These are phyloP conservation scores for Aphaenogaster ashmeadi DNA, from an alignment of 1,140 invertebrate genomes.

Conservation along the genomic window DNA sequence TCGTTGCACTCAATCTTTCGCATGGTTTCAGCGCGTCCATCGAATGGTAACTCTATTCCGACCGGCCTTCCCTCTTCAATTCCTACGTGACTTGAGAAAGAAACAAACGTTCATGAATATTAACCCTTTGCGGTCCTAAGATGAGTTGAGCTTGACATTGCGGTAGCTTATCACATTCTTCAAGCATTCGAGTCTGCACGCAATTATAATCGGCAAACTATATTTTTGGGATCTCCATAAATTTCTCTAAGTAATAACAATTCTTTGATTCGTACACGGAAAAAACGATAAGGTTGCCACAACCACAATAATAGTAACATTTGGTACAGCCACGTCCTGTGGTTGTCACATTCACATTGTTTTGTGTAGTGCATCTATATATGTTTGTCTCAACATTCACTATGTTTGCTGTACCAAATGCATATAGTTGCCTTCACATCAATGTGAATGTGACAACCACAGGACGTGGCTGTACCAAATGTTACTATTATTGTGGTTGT, in stretches of 20 bases:
- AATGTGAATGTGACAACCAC: too few relatives aligned
- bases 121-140: background rate
- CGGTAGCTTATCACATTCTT: background rate
- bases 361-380: too few relatives aligned
- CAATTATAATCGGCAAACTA: background rate
- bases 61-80: background rate
- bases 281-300: too few relatives aligned
- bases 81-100: background rate
- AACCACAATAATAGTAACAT: too few relatives aligned
- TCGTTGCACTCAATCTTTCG: conserved; percentile 14
- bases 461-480: too few relatives aligned
- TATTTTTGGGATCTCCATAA: background rate
- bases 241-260: background rate
- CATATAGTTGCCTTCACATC: too few relatives aligned
- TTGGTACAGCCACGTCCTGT: too few relatives aligned
- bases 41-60: background rate
- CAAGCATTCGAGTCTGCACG: background rate
- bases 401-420: too few relatives aligned
- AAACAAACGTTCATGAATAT: background rate
- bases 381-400: too few relatives aligned
- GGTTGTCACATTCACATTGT: too few relatives aligned
- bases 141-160: background rate
- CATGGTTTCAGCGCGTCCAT: background rate
- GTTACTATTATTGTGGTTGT: too few relatives aligned
- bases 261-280: background rate